Conservation (phyloP, 2,797 vertebrate species). For the Pteronotus mesoamericanus region DNA sequence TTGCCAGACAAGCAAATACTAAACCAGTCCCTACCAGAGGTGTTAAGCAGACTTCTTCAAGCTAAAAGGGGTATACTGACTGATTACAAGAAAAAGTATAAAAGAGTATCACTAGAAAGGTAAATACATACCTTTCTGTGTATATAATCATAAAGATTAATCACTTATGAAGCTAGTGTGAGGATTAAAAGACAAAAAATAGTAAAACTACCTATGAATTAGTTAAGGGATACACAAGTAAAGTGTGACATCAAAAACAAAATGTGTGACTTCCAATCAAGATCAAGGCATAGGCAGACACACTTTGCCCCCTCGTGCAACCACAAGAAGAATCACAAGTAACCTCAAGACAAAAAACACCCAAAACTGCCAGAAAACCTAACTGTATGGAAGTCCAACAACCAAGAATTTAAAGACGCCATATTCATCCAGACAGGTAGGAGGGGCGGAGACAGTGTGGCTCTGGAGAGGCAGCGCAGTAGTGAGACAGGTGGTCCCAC, state of each 20-base stretch:
- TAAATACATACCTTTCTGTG: not conserved
- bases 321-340: too few species aligned
- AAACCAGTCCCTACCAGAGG: not conserved
- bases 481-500: too few species aligned
- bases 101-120: not conserved
- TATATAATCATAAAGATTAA: too few species aligned
- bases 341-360: too few species aligned
- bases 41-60: not conserved
- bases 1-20: not conserved
- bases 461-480: too few species aligned
- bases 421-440: too few species aligned
- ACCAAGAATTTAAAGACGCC: too few species aligned
- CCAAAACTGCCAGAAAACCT: too few species aligned
- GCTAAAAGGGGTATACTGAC: not conserved
- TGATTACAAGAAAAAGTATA: not conserved
- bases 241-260: not conserved
- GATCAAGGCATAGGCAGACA: too few species aligned
- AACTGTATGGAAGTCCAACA: too few species aligned
- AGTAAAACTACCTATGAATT: not conserved
- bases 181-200: not conserved
- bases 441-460: too few species aligned
- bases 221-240: not conserved
- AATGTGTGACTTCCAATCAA: not conserved
- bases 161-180: not conserved
- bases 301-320: too few species aligned